These are phyloP conservation scores for Cyprinella venusta DNA, from an alignment of 2,797 vertebrate genomes.

Conservation along the genomic window DNA sequence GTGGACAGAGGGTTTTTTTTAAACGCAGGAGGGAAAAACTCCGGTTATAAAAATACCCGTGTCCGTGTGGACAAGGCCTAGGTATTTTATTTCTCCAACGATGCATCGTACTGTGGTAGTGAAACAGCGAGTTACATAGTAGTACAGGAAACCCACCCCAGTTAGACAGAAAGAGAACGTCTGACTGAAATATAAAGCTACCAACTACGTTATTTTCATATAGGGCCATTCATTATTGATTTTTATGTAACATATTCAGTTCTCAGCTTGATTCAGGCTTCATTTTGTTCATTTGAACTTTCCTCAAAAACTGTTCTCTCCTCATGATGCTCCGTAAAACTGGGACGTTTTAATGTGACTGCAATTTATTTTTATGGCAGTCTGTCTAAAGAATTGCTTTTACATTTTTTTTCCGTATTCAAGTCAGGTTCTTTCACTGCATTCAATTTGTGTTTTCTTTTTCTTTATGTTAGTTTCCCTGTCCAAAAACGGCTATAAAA, in stretches of 20 bases:
- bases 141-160: too few species aligned
- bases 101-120: too few species aligned
- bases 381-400: slow-evolving; percentile 9
- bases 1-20: too few species aligned
- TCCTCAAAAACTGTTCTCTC: not conserved
- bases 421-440: not conserved
- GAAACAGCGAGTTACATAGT: too few species aligned
- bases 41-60: too few species aligned
- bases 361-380: slow-evolving; percentile 13
- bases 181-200: slow-evolving; percentile 8
- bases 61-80: too few species aligned
- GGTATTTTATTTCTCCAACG: too few species aligned
- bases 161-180: not conserved
- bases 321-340: slow-evolving; percentile 1
- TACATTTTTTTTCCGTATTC: not conserved
- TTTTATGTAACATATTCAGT: slow-evolving; percentile 5
- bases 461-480: slow-evolving; percentile 22
- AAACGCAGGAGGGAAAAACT: too few species aligned
- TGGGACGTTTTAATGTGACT: not conserved
- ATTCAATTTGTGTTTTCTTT: slow-evolving; percentile 35
- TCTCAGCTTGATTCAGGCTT: slow-evolving; percentile 22
- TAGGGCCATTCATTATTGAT: not conserved
- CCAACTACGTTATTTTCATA: slow-evolving; percentile 14
- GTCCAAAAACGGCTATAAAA: slow-evolving; percentile 25
- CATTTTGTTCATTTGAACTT: slow-evolving; percentile 9